Evolutionary conservation across 2,797 vertebrate species (phyloP).

Genomic region (Argyrosomus regius): DNA sequence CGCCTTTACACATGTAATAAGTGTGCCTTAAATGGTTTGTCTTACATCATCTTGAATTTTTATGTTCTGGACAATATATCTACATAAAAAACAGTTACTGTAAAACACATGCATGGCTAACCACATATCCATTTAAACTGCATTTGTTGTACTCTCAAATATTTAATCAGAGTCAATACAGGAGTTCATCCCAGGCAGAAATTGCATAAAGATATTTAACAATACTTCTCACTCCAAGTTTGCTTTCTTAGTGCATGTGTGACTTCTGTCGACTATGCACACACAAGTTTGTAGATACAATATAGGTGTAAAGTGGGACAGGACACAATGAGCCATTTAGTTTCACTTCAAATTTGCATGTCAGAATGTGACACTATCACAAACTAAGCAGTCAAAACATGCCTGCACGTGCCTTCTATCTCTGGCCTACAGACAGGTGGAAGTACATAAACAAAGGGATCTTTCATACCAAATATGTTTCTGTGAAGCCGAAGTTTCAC

Average conservation of each 20-base stretch:
- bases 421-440: not conserved
- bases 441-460: not conserved
- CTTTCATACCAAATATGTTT: not conserved
- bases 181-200: not conserved
- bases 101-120: not conserved
- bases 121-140: not conserved
- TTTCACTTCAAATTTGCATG: not conserved
- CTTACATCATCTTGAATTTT: too few relatives aligned
- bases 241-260: not conserved
- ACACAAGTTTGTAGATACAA: not conserved
- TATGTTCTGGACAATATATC: too few relatives aligned
- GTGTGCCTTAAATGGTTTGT: too few relatives aligned
- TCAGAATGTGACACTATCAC: not conserved
- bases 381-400: not conserved
- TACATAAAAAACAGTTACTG: not conserved
- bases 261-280: not conserved
- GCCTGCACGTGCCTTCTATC: too few relatives aligned
- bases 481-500: slow-evolving; percentile 8
- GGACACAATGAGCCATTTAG: not conserved
- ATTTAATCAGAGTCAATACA: not conserved
- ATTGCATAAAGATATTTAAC: not conserved
- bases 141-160: not conserved
- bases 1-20: not conserved
- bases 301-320: not conserved
- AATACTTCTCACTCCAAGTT: too few relatives aligned